phyloP scores from a whole-genome alignment of 64 coral and sea anemone genomes.

The Stichodactyla mertensii region DNA sequence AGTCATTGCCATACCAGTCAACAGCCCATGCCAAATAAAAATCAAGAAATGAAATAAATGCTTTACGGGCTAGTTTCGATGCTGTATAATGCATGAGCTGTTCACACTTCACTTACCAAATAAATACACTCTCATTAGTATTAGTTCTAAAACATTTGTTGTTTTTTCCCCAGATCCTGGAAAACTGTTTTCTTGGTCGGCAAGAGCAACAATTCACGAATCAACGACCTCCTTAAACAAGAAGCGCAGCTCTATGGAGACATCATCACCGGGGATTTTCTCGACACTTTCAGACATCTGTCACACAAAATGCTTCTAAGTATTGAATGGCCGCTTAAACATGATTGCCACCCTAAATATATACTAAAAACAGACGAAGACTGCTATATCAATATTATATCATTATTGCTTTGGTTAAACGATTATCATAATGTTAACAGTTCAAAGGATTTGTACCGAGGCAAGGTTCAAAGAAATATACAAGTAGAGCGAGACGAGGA shows the following conservation, averaged over 20 bases:
- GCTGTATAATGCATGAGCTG: not conserved
- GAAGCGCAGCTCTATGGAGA: constrained; percentile 44
- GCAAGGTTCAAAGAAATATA: constrained; percentile 50
- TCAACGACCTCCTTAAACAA: constrained; percentile 38
- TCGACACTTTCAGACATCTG: constrained; percentile 42
- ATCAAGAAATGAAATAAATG: too few relatives aligned
- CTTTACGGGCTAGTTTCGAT: too few relatives aligned
- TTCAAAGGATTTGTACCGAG: constrained; percentile 33
- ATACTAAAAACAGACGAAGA: constrained; percentile 62
- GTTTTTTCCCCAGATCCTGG: constrained; percentile 17
- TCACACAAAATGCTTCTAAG: constrained; percentile 39
- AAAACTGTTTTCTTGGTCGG: constrained; percentile 57
- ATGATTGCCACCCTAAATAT: constrained; percentile 43
- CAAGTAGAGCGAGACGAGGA: constrained; percentile 20
- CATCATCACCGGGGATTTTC: constrained; percentile 53
- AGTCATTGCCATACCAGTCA: too few relatives aligned
- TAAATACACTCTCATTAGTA: too few relatives aligned
- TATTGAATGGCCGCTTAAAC: constrained; percentile 20
- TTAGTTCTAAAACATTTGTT: not conserved
- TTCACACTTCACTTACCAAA: too few relatives aligned
- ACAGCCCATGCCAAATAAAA: too few relatives aligned
- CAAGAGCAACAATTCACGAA: constrained; percentile 22
- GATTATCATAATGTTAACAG: constrained; percentile 37
- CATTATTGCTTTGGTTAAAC: constrained; percentile 37
- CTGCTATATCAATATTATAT: constrained; percentile 50